Evolutionary conservation across 1,140 invertebrate genomes (phyloP), one percentile per base, ranked within the genome.

Genomic region (Drusus annulatus): DNA sequence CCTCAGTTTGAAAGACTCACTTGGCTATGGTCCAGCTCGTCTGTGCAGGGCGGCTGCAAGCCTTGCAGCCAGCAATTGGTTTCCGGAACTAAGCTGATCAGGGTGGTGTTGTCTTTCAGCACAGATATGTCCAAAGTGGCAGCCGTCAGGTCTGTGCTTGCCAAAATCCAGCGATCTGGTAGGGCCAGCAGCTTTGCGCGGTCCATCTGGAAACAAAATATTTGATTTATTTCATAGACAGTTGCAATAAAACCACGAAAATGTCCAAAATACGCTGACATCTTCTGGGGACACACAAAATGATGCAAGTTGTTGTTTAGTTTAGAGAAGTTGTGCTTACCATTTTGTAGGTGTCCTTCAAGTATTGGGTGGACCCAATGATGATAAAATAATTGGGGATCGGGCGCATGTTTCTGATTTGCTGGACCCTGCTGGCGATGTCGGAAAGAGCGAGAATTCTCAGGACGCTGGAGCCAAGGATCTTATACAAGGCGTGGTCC

Each of bases 381-480:
- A 90, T 89, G 3, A 90, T 89, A 80, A 91, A 92, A 86, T 93
- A 92, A 31, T 90, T 91, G 0, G 93, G 93, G n/a, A 92, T 90
- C 0, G 94, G 94, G 75, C 93, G 87, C 91, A 95, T 93, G 31
- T 85, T 87, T 77, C 86, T 88, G 62, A 93, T 86, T 2, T 87
- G 88, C 0, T 85, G 84, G 0, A 91, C 90, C 0, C 90, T 90
- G 17, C 87, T 88, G 4, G 88, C 84, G 3, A 94, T 86, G 2
- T 91, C 91, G 8, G 91, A 88, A 60, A 93, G 89, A 0, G 93
- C 90, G 78, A 93, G 91, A 5, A 28, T 28, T 2, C 25, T 2
- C 25, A 28, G 25, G 2, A 28, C 25, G 25, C 25, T 28, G 25
- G 25, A 28, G 25, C 25, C 25, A 28, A 28, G 25, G 25, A 28